These are phyloP conservation scores for Premnoplex brunnescens DNA, from an alignment of 2,797 vertebrate species.

Conservation along the genomic window DNA sequence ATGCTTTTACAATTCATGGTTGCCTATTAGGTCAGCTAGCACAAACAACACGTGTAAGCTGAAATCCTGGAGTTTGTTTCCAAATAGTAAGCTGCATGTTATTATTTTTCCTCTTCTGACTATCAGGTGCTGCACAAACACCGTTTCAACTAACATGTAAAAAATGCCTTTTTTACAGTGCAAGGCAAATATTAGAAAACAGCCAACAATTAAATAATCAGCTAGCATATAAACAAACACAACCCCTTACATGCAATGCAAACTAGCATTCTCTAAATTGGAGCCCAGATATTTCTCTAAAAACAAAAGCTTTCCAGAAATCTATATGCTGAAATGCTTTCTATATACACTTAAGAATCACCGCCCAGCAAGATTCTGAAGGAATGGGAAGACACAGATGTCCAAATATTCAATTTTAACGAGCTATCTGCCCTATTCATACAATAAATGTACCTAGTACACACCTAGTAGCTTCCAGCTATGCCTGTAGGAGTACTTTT, in stretches of 20 bases:
- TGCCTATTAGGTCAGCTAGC: neutral
- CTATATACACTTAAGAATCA: neutral
- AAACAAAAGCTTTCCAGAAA: neutral
- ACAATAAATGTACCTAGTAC: neutral
- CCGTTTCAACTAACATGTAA: neutral
- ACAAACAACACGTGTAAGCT: neutral
- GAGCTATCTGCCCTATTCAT: neutral
- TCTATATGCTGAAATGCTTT: neutral
- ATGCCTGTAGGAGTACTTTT: neutral
- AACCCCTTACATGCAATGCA: neutral
- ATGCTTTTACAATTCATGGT: conserved; percentile 34
- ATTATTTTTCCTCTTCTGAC: neutral
- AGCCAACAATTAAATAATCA: neutral
- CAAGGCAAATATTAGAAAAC: neutral
- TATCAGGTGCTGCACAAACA: neutral
- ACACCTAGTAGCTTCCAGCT: neutral
- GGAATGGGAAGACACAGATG: neutral
- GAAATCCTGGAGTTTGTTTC: neutral
- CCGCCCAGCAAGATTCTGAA: neutral
- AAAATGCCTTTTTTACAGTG: neutral
- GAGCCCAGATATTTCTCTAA: neutral
- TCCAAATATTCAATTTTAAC: neutral
- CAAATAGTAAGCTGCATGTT: neutral
- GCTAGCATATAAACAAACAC: neutral
- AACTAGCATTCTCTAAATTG: neutral